Conservation (phyloP, 2,888 invertebrate genomes). For the Mactromeris polynyma region DNA sequence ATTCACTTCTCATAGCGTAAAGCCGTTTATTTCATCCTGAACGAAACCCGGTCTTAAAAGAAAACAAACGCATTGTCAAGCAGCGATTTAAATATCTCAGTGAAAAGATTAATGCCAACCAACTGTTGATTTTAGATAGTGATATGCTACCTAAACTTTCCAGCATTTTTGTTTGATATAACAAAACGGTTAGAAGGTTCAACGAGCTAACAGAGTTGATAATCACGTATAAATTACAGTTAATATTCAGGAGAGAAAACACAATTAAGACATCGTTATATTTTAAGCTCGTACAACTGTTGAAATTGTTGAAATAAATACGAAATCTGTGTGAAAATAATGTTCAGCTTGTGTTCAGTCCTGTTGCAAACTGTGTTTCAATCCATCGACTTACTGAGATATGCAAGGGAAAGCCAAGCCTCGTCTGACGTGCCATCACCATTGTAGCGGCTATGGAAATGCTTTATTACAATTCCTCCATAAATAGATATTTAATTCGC, state of each 20-base stretch:
- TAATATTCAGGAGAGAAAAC: background rate
- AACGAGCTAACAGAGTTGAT: background rate
- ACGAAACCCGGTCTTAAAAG: constrained; percentile 37
- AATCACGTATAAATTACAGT: background rate
- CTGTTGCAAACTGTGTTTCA: no score
- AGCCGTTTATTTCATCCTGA: constrained; percentile 37
- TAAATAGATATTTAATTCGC: no score
- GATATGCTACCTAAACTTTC: constrained; percentile 4
- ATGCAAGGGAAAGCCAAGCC: no score
- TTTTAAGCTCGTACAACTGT: background rate
- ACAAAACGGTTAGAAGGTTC: background rate
- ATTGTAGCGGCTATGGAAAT: no score
- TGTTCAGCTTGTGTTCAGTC: background rate
- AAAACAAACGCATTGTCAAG: constrained; percentile 59
- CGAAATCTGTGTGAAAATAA: background rate
- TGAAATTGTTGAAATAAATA: background rate
- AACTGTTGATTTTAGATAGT: constrained; percentile 39
- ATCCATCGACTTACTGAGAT: no score
- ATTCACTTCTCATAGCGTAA: constrained; percentile 48
- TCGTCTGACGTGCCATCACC: no score
- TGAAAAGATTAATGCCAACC: constrained; percentile 43
- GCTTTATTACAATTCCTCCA: no score
- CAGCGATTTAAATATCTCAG: constrained; percentile 42
- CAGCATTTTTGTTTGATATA: constrained; percentile 12
- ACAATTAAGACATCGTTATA: background rate